Evolutionary conservation across 2,888 invertebrate species (phyloP).

Genomic region (Pegoplata infirma): DNA sequence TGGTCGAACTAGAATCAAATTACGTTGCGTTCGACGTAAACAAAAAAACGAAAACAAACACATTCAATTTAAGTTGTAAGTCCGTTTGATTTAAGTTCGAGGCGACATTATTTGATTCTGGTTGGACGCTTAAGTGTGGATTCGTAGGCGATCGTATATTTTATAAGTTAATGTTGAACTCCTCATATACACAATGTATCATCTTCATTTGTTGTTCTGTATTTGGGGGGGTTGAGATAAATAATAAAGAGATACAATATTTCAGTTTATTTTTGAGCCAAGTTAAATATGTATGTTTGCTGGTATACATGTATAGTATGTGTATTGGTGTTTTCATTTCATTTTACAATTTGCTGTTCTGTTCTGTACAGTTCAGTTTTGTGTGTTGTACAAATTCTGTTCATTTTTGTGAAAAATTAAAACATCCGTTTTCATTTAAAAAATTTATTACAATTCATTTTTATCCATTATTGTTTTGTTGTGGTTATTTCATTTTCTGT

Average conservation of each 20-base stretch:
- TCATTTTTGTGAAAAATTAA: constrained; percentile 37
- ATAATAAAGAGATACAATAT: not conserved
- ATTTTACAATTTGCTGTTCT: not conserved
- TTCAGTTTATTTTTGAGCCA: not conserved
- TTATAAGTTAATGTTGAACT: not conserved
- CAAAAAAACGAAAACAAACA: too few species aligned
- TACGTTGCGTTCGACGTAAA: too few species aligned
- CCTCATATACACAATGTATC: constrained; percentile 14
- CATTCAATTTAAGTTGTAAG: too few species aligned
- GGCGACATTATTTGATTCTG: too few species aligned
- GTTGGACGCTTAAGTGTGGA: too few species aligned
- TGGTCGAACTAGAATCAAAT: too few species aligned
- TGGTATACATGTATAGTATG: too few species aligned
- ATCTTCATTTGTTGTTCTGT: constrained; percentile 18
- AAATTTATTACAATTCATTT: constrained; percentile 53
- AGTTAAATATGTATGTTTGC: not conserved
- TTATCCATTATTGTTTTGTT: constrained; percentile 36
- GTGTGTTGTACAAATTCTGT: too few species aligned
- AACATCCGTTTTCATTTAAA: constrained; percentile 53
- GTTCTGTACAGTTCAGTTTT: too few species aligned
- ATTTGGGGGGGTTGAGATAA: not conserved
- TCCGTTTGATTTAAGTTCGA: too few species aligned
- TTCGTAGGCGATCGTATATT: not conserved
- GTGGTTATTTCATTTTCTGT: too few species aligned
- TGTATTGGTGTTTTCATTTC: too few species aligned